phyloP scores from a whole-genome alignment of 2,113 vertebrate species.

The Urocitellus parryii region DNA sequence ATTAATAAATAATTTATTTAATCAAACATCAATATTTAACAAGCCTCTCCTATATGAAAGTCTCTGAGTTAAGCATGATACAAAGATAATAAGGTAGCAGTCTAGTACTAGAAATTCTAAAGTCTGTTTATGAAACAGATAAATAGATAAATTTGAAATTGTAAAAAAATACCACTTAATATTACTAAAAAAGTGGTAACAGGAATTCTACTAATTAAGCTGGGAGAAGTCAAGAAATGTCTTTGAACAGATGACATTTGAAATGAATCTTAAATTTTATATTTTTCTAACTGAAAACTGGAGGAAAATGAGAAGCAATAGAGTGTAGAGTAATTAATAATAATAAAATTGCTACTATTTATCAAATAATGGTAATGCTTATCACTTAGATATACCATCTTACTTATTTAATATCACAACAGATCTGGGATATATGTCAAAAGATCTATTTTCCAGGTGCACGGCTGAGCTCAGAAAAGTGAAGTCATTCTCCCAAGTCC shows the following conservation, averaged over 20 bases:
- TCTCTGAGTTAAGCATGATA: neutral
- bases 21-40: neutral
- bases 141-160: slow-evolving; percentile 33
- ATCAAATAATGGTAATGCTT: neutral
- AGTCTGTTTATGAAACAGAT: neutral
- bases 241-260: neutral
- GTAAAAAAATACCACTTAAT: neutral
- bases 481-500: neutral
- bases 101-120: slow-evolving; percentile 6
- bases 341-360: neutral
- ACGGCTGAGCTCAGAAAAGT: neutral
- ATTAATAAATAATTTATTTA: slow-evolving; percentile 3
- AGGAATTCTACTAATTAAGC: neutral
- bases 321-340: neutral
- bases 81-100: neutral
- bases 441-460: neutral
- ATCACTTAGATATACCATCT: neutral
- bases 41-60: neutral
- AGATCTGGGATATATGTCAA: neutral
- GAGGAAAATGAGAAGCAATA: neutral
- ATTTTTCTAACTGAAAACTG: neutral
- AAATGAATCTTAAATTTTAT: neutral
- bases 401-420: neutral
- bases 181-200: neutral
- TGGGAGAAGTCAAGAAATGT: neutral